phyloP scores from a whole-genome alignment of 2,113 vertebrate species.

The Salvelinus fontinalis region DNA sequence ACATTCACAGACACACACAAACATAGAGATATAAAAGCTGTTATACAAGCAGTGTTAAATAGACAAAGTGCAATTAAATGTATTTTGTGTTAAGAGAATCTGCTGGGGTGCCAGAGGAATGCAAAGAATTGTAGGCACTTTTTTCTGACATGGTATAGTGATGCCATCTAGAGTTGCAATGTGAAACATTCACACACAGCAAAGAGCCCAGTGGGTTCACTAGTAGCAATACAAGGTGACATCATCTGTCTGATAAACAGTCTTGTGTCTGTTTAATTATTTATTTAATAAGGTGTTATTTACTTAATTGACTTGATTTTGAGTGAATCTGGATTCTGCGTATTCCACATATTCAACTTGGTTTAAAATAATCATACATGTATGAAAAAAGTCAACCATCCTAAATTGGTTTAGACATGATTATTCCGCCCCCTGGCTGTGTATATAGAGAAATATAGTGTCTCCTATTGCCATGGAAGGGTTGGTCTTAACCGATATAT shows the following conservation, averaged over 20 bases:
- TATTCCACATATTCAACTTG: neutral
- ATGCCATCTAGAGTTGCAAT: slow-evolving; percentile 60
- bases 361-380: neutral
- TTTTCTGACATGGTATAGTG: slow-evolving; percentile 23
- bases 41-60: no score
- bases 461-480: no score
- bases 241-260: neutral
- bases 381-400: no score
- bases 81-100: no score
- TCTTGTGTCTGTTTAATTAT: neutral
- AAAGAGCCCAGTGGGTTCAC: neutral
- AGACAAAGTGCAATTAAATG: no score
- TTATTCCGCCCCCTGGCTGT: no score
- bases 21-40: neutral
- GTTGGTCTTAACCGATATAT: no score
- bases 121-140: neutral
- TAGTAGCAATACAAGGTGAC: neutral
- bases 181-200: slow-evolving; percentile 1
- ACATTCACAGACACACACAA: neutral
- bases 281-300: no score
- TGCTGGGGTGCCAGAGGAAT: neutral
- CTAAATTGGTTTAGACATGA: no score
- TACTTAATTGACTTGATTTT: neutral
- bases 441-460: no score
- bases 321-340: neutral